Evolutionary conservation across 1,140 invertebrate genomes (phyloP), one percentile per base, ranked within the genome.

Genomic region (Agraylea sexmaculata): DNA sequence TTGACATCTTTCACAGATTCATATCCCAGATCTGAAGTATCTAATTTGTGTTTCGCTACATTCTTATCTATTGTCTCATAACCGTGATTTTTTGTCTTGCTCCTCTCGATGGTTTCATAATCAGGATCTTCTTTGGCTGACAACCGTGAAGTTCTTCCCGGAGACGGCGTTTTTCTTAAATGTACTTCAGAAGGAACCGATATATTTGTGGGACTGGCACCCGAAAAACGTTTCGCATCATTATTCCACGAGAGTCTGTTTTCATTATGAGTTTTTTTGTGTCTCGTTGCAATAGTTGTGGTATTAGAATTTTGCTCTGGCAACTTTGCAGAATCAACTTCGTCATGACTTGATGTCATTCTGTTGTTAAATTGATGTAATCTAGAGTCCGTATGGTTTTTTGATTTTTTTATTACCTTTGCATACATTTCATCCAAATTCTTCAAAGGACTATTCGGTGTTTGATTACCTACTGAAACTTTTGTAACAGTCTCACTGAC

Each of bases 401-500:
- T 67, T 17, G 70, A 68, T 54, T 75, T 78, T 51, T 83, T 82
- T 51, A 78, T 73, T 0, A 87, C 84, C 66, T 88, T 89, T 0
- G 85, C 85, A 55, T 88, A 88, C 78, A 88, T 85, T 49, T 87
- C 84, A 52, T 89, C 86, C 1, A 85, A 51, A 50, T 80, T 80
- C 42, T 76, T 72, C 2, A 71, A 70, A 1, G 69, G 68, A 53
- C 69, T 71, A 38, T 66, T 62, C 1, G 76, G 75, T n/a, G n/a
- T n/a, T n/a, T n/a, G n/a, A n/a, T n/a, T n/a, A n/a, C n/a, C n/a
- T 5, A 70, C 71, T n/a, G 77, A 72, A 6, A 75, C 74, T 35
- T 80, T 40, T 22, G 13, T 39, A 7, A 12, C 19, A 16, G 29
- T 27, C 7, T 28, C 7, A 27, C 17, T 40, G 72, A 77, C 59